phyloP scores from a whole-genome alignment of 1,140 invertebrate genomes.

The Drosophila navojoa region DNA sequence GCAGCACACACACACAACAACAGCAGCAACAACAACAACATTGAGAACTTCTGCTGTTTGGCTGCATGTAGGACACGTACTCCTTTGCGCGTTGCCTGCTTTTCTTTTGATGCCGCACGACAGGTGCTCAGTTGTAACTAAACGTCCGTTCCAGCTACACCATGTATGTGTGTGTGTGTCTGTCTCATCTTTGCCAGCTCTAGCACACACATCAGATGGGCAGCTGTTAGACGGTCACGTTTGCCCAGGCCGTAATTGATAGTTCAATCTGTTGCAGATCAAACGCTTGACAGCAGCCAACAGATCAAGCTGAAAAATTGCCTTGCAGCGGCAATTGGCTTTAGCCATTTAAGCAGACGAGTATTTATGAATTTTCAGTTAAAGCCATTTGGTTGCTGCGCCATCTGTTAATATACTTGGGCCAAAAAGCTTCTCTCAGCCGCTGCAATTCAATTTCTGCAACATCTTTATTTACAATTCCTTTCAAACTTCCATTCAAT shows the following conservation, averaged over 20 bases:
- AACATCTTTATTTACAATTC: neutral
- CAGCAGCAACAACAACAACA: conserved; percentile 6
- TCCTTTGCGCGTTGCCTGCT: conserved; percentile 35
- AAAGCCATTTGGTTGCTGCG: neutral
- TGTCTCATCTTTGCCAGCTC: conserved; percentile 11
- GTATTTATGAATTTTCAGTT: conserved; percentile 1
- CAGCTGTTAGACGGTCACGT: conserved; percentile 64
- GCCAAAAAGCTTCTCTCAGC: neutral
- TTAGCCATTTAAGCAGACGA: neutral
- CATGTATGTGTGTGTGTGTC: conserved; percentile 37
- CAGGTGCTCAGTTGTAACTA: conserved; percentile 79
- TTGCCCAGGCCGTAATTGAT: conserved; percentile 71
- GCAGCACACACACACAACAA: conserved; percentile 42
- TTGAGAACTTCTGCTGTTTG: conserved; percentile 13
- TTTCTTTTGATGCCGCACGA: conserved; percentile 64
- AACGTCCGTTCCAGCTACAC: conserved; percentile 67
- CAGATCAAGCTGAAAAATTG: conserved; percentile 81
- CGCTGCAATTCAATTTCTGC: neutral
- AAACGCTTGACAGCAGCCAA: conserved; percentile 79
- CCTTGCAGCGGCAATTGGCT: conserved; percentile 20
- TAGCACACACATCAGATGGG: conserved; percentile 11
- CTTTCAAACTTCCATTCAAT: neutral
- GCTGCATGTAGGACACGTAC: conserved; percentile 68
- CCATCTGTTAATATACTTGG: too few species aligned
- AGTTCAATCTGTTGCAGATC: conserved; percentile 81